Conservation (phyloP, 2,113 vertebrate genomes). For the Otolemur garnettii region DNA sequence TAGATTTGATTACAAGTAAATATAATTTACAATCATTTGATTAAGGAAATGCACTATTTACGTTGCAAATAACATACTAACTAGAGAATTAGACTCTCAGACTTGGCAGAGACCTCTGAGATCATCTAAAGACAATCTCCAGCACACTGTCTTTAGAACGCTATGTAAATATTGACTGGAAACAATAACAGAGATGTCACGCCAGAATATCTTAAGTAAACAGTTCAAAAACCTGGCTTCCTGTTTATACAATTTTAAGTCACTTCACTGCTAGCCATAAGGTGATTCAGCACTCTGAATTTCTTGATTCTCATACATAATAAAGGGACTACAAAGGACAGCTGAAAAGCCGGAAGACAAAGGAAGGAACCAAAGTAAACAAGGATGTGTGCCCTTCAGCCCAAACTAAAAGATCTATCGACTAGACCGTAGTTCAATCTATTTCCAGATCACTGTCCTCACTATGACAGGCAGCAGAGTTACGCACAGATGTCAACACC, state of each 20-base stretch:
- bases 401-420: slow-evolving; percentile 43
- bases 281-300: slow-evolving; percentile 67
- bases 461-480: slow-evolving; percentile 89
- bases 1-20: slow-evolving; percentile 53
- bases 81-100: slow-evolving; percentile 52
- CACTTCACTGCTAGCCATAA: slow-evolving; percentile 53
- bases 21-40: slow-evolving; percentile 56
- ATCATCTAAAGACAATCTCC: slow-evolving; percentile 65
- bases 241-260: slow-evolving; percentile 53
- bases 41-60: slow-evolving; percentile 71
- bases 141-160: slow-evolving; percentile 46
- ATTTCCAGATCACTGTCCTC: slow-evolving; percentile 98
- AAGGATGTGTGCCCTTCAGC: slow-evolving; percentile 11
- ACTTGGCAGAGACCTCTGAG: slow-evolving; percentile 54
- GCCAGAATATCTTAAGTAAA: slow-evolving; percentile 66
- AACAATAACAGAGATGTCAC: slow-evolving; percentile 67
- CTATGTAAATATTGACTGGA: slow-evolving; percentile 73
- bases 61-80: slow-evolving; percentile 36
- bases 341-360: slow-evolving; percentile 72
- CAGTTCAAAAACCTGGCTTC: slow-evolving; percentile 52
- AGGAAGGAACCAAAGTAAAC: slow-evolving; percentile 66
- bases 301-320: slow-evolving; percentile 48
- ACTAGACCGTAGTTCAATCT: slow-evolving; percentile 87
- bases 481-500: slow-evolving; percentile 89
- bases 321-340: slow-evolving; percentile 60